phyloP scores from a whole-genome alignment of 2,797 vertebrate genomes.

The Nasua narica region DNA sequence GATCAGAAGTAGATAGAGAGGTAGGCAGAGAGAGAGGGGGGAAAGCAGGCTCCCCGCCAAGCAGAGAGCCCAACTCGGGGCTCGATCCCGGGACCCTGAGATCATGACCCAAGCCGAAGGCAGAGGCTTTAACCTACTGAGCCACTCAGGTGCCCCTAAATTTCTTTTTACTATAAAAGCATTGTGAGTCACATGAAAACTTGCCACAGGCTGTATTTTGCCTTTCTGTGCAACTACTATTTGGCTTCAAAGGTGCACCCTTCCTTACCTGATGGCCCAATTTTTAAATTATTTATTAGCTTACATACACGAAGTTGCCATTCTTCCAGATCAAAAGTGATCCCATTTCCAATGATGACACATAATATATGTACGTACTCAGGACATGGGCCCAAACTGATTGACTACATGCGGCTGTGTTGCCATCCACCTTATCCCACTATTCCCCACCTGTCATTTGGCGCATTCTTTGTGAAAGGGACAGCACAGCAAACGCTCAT shows the following conservation, averaged over 20 bases:
- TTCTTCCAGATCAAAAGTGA: slow-evolving; percentile 1
- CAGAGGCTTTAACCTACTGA: no score
- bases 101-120: no score
- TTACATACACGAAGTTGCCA: not conserved
- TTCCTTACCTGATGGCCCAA: not conserved
- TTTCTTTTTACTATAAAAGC: not conserved
- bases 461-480: not conserved
- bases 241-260: not conserved
- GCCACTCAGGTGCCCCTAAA: no score
- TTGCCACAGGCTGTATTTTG: not conserved
- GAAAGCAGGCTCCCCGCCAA: no score
- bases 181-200: not conserved
- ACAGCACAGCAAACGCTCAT: not conserved
- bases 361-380: not conserved
- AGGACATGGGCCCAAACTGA: not conserved
- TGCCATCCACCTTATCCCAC: not conserved
- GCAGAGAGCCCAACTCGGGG: no score
- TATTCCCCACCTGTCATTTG: not conserved
- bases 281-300: not conserved
- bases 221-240: not conserved
- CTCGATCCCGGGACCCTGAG: no score
- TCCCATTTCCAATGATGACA: not conserved
- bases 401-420: rapidly evolving
- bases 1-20: no score
- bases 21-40: no score